phyloP scores from a whole-genome alignment of 1,140 invertebrate species.

The Listronotus bonariensis region DNA sequence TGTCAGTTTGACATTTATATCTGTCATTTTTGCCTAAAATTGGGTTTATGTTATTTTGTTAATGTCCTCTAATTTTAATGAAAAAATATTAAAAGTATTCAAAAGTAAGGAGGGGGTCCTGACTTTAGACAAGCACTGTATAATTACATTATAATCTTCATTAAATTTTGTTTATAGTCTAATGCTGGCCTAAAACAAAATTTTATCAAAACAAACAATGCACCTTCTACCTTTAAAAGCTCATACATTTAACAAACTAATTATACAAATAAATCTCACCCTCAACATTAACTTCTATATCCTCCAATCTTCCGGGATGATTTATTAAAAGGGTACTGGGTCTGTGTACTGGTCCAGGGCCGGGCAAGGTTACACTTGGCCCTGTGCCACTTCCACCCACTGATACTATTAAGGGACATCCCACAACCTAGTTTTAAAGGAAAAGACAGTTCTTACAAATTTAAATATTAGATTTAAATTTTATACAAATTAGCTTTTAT shows the following conservation, averaged over 20 bases:
- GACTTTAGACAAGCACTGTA: too few species aligned
- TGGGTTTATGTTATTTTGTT: too few species aligned
- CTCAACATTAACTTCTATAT: constrained; percentile 93
- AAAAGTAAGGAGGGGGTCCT: too few species aligned
- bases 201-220: neutral
- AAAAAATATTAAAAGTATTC: too few species aligned
- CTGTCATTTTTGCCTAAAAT: too few species aligned
- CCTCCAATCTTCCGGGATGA: constrained; percentile 81
- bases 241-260: neutral
- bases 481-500: too few species aligned
- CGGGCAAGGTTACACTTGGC: constrained; percentile 71
- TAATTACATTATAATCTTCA: too few species aligned
- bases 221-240: neutral
- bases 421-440: constrained; percentile 60
- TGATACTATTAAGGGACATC: constrained; percentile 78
- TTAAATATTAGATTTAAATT: too few species aligned
- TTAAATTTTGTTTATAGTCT: too few species aligned
- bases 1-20: too few species aligned
- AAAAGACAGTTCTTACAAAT: neutral
- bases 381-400: constrained; percentile 74
- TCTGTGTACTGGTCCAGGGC: constrained; percentile 67
- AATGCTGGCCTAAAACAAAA: too few species aligned
- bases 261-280: constrained; percentile 64
- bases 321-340: constrained; percentile 68
- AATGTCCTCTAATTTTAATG: too few species aligned